phyloP scores from a whole-genome alignment of 2,797 vertebrate species.

The Iguana delicatissima region DNA sequence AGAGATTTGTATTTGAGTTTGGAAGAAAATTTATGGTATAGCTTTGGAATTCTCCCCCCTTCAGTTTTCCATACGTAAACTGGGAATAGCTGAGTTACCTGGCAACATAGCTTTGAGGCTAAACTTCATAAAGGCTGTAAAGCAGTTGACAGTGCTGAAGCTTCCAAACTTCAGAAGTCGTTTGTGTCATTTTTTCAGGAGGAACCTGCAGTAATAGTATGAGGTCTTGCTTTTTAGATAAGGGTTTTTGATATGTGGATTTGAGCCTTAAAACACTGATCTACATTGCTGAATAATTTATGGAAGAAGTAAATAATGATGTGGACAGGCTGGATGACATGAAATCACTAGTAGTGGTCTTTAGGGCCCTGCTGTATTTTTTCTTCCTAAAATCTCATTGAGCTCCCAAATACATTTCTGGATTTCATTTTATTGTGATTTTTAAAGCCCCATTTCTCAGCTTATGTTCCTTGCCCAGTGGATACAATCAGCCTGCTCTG shows the following conservation, averaged over 20 bases:
- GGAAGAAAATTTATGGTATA: not conserved
- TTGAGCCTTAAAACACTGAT: not conserved
- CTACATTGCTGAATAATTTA: not conserved
- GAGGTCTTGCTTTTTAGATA: not conserved
- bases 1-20: not conserved
- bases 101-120: not conserved
- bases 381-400: not conserved
- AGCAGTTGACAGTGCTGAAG: not conserved
- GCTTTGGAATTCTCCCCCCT: not conserved
- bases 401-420: not conserved
- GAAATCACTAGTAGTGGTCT: accelerated
- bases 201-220: not conserved
- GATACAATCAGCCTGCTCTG: conserved; percentile 18
- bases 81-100: not conserved
- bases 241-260: conserved; percentile 1
- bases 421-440: not conserved
- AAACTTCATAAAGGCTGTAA: not conserved
- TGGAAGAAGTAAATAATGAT: not conserved
- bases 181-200: not conserved
- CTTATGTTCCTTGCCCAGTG: not conserved
- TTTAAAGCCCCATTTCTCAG: not conserved
- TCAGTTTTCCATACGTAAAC: not conserved
- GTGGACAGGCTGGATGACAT: no score
- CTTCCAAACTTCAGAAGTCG: not conserved
- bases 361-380: accelerated